phyloP scores from a whole-genome alignment of 2,113 vertebrate genomes.

The Myrmophylax atrothorax region DNA sequence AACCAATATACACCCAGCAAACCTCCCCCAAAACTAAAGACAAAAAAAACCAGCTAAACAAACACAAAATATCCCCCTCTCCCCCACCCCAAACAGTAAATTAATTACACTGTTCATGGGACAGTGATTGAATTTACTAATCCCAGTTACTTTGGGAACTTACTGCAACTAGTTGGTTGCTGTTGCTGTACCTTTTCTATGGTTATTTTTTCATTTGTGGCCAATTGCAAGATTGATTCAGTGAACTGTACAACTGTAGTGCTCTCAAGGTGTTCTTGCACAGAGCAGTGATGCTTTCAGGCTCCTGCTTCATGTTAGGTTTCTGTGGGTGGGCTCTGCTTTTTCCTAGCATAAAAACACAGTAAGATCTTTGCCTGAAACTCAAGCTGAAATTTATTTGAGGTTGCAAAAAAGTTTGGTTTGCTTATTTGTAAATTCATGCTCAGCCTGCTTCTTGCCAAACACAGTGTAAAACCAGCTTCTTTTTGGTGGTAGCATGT shows the following conservation, averaged over 20 bases:
- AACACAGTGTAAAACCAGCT: constrained; percentile 10
- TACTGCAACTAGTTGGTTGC: not conserved
- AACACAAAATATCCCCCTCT: fast-evolving
- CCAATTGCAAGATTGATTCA: not conserved
- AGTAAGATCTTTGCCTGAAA: not conserved
- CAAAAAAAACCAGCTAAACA: not conserved
- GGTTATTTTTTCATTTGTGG: not conserved
- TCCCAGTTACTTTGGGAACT: not conserved
- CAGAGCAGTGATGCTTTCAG: not conserved
- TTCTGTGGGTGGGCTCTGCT: not conserved
- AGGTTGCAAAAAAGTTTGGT: constrained; percentile 18
- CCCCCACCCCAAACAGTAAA: not conserved
- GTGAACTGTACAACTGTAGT: constrained; percentile 37
- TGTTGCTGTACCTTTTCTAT: not conserved
- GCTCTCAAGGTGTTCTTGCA: constrained; percentile 12
- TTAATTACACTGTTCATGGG: not conserved
- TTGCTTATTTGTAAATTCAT: constrained; percentile 44
- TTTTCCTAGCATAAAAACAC: not conserved
- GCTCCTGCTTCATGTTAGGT: not conserved
- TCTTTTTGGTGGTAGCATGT: constrained; percentile 13
- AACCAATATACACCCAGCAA: too few relatives aligned
- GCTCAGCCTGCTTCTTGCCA: not conserved
- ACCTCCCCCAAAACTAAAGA: too few relatives aligned
- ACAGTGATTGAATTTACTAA: not conserved
- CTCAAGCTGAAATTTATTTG: constrained; percentile 16